phyloP scores from a whole-genome alignment of 2,113 vertebrate species.

The Origma solitaria region DNA sequence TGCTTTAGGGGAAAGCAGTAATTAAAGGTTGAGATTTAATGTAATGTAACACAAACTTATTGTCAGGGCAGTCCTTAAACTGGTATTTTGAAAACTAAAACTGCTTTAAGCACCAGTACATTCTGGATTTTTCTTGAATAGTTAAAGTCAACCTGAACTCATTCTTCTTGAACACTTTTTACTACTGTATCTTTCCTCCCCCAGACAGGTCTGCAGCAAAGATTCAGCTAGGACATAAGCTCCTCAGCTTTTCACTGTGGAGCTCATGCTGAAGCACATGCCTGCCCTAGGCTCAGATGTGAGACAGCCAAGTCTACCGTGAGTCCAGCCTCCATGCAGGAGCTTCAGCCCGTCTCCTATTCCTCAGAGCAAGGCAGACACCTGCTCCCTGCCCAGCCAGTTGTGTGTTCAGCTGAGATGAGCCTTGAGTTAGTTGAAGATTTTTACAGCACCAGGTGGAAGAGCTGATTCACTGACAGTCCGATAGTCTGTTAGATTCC shows the following conservation, averaged over 20 bases:
- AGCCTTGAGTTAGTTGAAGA: background rate
- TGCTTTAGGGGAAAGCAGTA: background rate
- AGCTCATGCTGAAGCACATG: background rate
- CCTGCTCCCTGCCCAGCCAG: background rate
- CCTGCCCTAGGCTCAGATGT: background rate
- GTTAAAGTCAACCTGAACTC: background rate
- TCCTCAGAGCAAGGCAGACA: background rate
- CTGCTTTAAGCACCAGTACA: background rate
- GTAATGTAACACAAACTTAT: background rate
- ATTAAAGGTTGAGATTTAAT: background rate
- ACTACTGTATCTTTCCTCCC: background rate
- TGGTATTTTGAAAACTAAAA: background rate
- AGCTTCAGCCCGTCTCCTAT: background rate
- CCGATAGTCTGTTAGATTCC: background rate
- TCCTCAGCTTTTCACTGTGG: background rate
- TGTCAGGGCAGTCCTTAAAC: background rate
- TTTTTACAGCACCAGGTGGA: background rate
- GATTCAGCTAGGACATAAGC: background rate
- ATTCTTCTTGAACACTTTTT: background rate
- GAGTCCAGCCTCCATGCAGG: background rate
- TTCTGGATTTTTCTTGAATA: background rate
- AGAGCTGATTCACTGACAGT: background rate
- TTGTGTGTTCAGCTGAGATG: background rate
- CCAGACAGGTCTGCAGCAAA: background rate
- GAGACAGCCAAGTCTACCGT: background rate